These are phyloP conservation scores for Napeogenes inachia DNA, from an alignment of 2,888 invertebrate species.

Conservation along the genomic window DNA sequence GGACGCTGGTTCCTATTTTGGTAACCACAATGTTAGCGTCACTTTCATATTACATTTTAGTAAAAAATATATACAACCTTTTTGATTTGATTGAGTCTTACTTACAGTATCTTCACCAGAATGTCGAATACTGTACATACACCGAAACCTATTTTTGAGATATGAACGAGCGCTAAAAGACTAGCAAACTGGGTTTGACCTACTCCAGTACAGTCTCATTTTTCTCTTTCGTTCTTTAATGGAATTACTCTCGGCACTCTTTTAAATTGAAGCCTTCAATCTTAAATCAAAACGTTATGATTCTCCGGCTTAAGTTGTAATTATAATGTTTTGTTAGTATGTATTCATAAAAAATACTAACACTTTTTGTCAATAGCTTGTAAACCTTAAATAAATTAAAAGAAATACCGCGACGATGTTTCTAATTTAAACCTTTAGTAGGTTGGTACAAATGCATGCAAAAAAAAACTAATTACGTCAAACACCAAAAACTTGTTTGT, in stretches of 20 bases:
- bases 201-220: background rate
- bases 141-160: background rate
- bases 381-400: too few species aligned
- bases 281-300: background rate
- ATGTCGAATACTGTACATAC: background rate
- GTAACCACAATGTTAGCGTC: slow-evolving; percentile 14
- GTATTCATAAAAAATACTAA: too few species aligned
- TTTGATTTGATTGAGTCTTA: background rate
- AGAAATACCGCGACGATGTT: too few species aligned
- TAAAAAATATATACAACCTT: background rate
- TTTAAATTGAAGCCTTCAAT: background rate
- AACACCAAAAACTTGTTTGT: slow-evolving; percentile 24
- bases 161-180: slow-evolving; percentile 2
- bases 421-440: background rate
- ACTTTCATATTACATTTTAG: slow-evolving; percentile 6
- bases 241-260: background rate
- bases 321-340: background rate
- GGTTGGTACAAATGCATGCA: too few species aligned
- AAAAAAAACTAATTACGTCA: background rate
- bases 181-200: slow-evolving; percentile 3
- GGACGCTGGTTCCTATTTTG: slow-evolving; percentile 26
- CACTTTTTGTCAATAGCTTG: too few species aligned
- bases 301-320: background rate
- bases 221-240: background rate
- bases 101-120: background rate